Base-by-base conservation (phyloP, 2,888 invertebrate species). In the Cheilosia vernalis region DNA sequence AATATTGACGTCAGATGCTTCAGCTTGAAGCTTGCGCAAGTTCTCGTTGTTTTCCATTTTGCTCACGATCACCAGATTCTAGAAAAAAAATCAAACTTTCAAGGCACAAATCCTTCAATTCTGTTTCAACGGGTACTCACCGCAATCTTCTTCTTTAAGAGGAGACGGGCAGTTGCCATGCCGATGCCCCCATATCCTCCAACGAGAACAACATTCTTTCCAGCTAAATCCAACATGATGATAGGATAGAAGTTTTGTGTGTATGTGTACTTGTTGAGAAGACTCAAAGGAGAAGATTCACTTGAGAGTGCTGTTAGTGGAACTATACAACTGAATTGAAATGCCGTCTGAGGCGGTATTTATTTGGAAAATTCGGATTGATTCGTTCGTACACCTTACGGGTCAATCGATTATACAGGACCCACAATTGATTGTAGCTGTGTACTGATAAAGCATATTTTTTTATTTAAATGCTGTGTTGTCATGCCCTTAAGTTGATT, bases 21-120 rank as follows among this genome's bases (percentile, higher is more conserved):
- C 87, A 0, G 89, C 88, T 86, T 91, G 90, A 13, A 91, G 88
- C 37, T 89, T 90, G 60, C 89, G 89, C 61, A 91, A 72, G 88
- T 90, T 88, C 85, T 91, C 91, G 42, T 88, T 88, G 82, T 91
- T 91, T 87, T 91, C 90, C 89, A 90, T 88, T 70, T 90, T 89
- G 56, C 90, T 88, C 85, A 89, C 88, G 17, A 91, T 89, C 73
- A 90, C 88, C 67, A 91, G 66, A 88, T 91, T 90, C 91, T 91
- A 33, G 21, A 69, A 60, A 37, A 4, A 44, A 13, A 9, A 6
- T 5, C n/a, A 30, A 2, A 33, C 1, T 17, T 5, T 60, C 21
- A 2, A 44, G 15, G 0, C 33, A 4, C 7, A 24, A 5, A 19
- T 24, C 56, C 13, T n/a, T 42, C n/a, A 4, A 37, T 24, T 10